phyloP scores from a whole-genome alignment of 2,113 vertebrate species.

The Astur gentilis region DNA sequence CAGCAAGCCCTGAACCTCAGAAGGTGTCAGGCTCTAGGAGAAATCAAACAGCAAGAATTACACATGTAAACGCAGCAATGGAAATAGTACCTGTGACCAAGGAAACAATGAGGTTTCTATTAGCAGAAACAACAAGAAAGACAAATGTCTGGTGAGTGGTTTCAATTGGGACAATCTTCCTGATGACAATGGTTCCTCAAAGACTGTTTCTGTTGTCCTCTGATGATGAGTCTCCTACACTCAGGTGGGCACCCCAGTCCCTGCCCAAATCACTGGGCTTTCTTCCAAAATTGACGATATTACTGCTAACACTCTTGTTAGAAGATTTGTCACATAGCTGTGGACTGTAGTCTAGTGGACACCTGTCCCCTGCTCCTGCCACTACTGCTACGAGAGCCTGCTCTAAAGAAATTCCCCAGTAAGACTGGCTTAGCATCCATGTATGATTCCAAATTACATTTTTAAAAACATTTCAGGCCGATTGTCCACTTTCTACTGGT shows the following conservation, averaged over 20 bases:
- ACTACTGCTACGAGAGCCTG: background rate
- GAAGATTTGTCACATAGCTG: background rate
- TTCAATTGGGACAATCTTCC: background rate
- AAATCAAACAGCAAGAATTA: background rate
- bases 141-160: no score
- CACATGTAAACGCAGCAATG: background rate
- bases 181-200: background rate
- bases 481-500: background rate
- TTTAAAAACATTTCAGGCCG: background rate
- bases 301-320: background rate
- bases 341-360: background rate
- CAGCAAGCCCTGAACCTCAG: slow-evolving; percentile 59
- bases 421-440: background rate
- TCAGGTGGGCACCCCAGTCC: background rate
- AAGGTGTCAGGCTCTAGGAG: slow-evolving; percentile 42
- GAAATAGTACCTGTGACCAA: background rate
- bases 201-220: background rate
- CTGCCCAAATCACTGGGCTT: background rate
- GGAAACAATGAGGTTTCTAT: background rate
- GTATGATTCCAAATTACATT: background rate
- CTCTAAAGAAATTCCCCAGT: background rate
- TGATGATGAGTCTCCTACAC: background rate
- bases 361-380: background rate
- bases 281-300: background rate
- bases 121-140: background rate